phyloP scores from a whole-genome alignment of 1,140 invertebrate genomes.

The Phortica variegata region DNA sequence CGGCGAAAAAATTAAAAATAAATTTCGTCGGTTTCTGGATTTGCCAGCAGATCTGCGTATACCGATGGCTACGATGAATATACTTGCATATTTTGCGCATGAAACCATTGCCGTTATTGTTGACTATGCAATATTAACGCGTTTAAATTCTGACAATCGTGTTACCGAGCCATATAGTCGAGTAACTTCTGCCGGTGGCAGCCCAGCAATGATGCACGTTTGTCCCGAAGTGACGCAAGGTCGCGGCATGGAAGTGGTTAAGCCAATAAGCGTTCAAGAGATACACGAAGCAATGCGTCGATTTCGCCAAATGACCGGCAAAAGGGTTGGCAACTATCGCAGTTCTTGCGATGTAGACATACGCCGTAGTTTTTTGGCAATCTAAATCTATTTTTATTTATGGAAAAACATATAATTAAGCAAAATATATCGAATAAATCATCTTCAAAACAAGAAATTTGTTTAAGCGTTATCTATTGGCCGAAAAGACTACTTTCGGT shows the following conservation, averaged over 20 bases:
- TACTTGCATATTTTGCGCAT: slow-evolving; percentile 50
- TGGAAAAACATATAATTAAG: too few relatives aligned
- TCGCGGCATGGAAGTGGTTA: slow-evolving; percentile 50
- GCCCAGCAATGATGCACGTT: slow-evolving; percentile 50
- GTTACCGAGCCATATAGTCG: slow-evolving; percentile 48
- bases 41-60: slow-evolving; percentile 45
- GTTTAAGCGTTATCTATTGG: too few relatives aligned
- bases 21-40: slow-evolving; percentile 46
- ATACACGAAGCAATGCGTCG: slow-evolving; percentile 55
- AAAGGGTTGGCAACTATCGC: slow-evolving; percentile 46
- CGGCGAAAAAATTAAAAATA: slow-evolving; percentile 53
- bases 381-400: slow-evolving; percentile 24
- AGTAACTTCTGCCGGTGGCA: slow-evolving; percentile 48
- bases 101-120: slow-evolving; percentile 55
- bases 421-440: too few relatives aligned
- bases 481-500: too few relatives aligned
- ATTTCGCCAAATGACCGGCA: slow-evolving; percentile 44
- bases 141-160: slow-evolving; percentile 48
- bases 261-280: slow-evolving; percentile 51
- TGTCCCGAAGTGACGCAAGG: slow-evolving; percentile 56
- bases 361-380: slow-evolving; percentile 44
- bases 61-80: slow-evolving; percentile 49
- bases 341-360: slow-evolving; percentile 49
- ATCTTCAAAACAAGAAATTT: too few relatives aligned
- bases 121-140: slow-evolving; percentile 50